These are phyloP conservation scores for Napeogenes sylphis DNA, from an alignment of 2,888 invertebrate genomes.

Conservation along the genomic window DNA sequence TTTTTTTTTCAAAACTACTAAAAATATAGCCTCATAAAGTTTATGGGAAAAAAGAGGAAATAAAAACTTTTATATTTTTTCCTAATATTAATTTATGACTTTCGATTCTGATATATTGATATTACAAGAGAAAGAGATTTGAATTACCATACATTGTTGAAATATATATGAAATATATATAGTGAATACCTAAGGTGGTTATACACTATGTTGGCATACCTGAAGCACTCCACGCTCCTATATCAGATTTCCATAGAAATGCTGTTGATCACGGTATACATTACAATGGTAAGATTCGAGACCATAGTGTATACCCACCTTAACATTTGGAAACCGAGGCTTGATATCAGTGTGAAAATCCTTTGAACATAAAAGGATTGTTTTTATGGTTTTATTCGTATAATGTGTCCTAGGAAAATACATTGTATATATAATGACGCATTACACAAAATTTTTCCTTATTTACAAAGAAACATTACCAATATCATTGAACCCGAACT, in stretches of 20 bases:
- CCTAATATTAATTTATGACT: conserved; percentile 25
- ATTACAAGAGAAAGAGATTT: conserved; percentile 37
- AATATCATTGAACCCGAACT: too few relatives aligned
- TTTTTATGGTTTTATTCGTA: conserved; percentile 61
- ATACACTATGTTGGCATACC: too few relatives aligned
- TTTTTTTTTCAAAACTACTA: conserved; percentile 18
- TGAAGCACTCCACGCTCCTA: too few relatives aligned
- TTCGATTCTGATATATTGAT: conserved; percentile 22
- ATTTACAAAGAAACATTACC: neutral
- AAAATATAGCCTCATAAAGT: conserved; percentile 25
- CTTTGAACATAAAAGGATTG: conserved; percentile 58
- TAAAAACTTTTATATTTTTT: conserved; percentile 26
- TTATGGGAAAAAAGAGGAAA: conserved; percentile 24
- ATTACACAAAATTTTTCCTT: neutral
- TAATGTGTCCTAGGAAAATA: conserved; percentile 55
- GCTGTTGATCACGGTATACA: conserved; percentile 38
- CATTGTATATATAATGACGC: conserved; percentile 13
- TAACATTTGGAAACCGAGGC: conserved; percentile 47
- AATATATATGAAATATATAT: conserved; percentile 31
- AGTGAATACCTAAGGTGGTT: too few relatives aligned
- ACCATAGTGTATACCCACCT: conserved; percentile 39
- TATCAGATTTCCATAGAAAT: too few relatives aligned
- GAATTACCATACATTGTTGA: conserved; percentile 45
- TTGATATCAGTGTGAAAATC: conserved; percentile 61
- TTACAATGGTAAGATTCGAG: conserved; percentile 39